These are phyloP conservation scores for Scaptomyza montana DNA, from an alignment of 1,140 invertebrate species.

Conservation along the genomic window DNA sequence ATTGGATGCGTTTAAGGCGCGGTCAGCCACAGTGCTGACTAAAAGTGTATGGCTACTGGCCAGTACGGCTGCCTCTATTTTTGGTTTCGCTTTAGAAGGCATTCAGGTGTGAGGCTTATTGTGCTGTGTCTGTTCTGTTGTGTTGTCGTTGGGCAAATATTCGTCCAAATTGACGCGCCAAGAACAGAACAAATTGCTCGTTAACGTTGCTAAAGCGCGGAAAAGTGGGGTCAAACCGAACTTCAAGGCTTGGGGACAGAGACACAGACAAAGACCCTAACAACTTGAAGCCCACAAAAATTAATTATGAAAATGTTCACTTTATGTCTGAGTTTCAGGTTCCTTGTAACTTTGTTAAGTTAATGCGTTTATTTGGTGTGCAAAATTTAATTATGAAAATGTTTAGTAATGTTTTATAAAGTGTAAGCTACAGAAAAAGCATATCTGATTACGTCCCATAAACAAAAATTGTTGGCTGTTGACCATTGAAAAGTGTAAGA, in stretches of 20 bases:
- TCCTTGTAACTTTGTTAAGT: constrained; percentile 58
- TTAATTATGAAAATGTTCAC: constrained; percentile 77
- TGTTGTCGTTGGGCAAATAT: constrained; percentile 27
- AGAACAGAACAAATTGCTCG: constrained; percentile 61
- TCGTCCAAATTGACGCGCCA: constrained; percentile 39
- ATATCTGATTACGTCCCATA: neutral
- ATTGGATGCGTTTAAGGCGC: constrained; percentile 22
- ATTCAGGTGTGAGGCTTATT: constrained; percentile 36
- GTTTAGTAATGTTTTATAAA: no score
- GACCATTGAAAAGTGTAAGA: neutral
- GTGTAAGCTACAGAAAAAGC: neutral
- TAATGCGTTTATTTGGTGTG: constrained; percentile 69
- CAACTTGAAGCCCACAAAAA: constrained; percentile 50
- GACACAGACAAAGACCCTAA: constrained; percentile 2
- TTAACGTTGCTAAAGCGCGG: constrained; percentile 46
- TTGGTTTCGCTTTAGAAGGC: neutral
- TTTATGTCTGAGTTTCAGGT: constrained; percentile 59
- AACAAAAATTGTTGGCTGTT: neutral
- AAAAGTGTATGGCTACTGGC: constrained; percentile 15
- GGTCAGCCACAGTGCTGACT: constrained; percentile 21
- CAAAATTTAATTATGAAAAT: constrained; percentile 64
- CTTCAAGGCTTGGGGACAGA: neutral
- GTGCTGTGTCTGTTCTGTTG: neutral
- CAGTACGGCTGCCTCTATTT: constrained; percentile 14
- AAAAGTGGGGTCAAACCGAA: neutral